Percentiles rank a stretch among this genome's conserved stretches.
Evolutionary conservation across 2,797 vertebrate species (phyloP).

Genomic region (Sus cebifrons): DNA sequence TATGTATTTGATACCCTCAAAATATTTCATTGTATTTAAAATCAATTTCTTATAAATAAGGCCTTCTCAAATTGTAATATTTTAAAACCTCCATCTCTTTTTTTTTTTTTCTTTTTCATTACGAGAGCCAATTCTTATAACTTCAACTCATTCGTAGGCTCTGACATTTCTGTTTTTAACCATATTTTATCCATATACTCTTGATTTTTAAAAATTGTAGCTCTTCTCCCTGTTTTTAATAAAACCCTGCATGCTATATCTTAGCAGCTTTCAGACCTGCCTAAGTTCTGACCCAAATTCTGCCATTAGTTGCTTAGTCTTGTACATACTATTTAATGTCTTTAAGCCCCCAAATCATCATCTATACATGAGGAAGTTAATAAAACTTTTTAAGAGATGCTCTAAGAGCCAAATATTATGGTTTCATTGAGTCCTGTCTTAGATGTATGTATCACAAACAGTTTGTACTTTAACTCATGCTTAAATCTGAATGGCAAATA

Average conservation of each 20-base stretch:
- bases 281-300: neutral
- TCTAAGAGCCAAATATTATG: neutral
- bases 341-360: neutral
- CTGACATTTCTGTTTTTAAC: neutral
- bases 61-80: constrained; percentile 13
- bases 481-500: neutral
- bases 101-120: neutral
- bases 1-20: neutral
- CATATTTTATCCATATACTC: neutral
- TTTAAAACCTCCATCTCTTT: neutral
- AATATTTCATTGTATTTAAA: neutral
- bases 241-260: neutral
- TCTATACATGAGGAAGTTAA: neutral
- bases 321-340: neutral
- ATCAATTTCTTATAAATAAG: neutral
- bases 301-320: neutral
- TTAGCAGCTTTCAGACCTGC: neutral
- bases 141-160: neutral
- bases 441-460: accelerated
- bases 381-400: neutral
- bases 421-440: too few species aligned
- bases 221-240: neutral
- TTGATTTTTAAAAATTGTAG: neutral
- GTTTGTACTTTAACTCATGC: neutral
- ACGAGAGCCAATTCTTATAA: neutral